Evolutionary conservation across 2,113 vertebrate species (phyloP), one percentile per base, ranked within the genome.

Genomic region (Callopanchax toddi): DNA sequence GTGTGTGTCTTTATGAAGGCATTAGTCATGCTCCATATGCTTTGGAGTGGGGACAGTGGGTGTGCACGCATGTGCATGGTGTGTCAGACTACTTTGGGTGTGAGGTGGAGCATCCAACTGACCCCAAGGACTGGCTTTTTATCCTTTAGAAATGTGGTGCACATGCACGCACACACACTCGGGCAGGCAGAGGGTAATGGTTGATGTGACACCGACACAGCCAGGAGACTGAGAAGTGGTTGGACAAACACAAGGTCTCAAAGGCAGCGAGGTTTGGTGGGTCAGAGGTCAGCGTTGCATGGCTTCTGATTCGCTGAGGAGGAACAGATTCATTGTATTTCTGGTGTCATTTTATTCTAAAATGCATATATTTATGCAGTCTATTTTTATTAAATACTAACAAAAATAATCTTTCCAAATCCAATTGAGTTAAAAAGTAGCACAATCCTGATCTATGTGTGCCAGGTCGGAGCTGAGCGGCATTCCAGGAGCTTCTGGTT

Each of bases 21-120:
- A 87, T 90, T 90, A 90, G 82, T 87, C 78, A 87, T 86, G 89
- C 89, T 85, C 89, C 89, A 90, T 84, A 87, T 90, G 87, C 82
- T 71, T 70, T 73, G 36, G 26, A 65, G 63, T 53, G 65, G 82
- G 74, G 74, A 77, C 74, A 78, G 69, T 83, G 61, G 67, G 26
- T 60, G 61, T 58, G 23, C 45, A 25, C 60, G 22, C 50, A 62
- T 80, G 67, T 76, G 46, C 61, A 37, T 74, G 54, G 78, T 70
- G 84, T 84, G 80, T 78, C 76, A 81, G 77, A 74, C 75, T 82
- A 40, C 21, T 51, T 6, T 49, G 79, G 78, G 84, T 83, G 88
- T 79, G 65, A 83, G 84, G 78, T 65, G 61, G 40, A 68, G 68
- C 18, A 59, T 63, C 76, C 64, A 17, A 81, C 60, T 83, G 84